These are phyloP conservation scores for Drosophila picticornis DNA, from an alignment of 2,888 invertebrate species.

Conservation along the genomic window DNA sequence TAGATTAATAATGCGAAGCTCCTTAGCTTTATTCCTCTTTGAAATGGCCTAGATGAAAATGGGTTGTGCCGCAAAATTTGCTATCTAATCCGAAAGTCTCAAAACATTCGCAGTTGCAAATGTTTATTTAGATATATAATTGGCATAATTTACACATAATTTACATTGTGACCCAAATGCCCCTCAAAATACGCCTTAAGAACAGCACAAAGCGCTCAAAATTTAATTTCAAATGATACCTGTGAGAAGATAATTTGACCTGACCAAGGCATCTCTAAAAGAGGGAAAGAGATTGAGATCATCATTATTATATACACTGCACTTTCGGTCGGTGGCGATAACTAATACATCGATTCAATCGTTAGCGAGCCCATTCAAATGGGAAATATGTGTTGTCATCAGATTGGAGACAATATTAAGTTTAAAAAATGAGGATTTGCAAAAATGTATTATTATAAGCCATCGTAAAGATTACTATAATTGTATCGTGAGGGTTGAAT, in stretches of 20 bases:
- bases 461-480: not conserved
- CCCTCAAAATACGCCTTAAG: not conserved
- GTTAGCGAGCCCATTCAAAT: not conserved
- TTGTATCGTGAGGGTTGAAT: not conserved
- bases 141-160: slow-evolving; percentile 14
- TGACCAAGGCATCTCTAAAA: not conserved
- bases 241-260: slow-evolving; percentile 14
- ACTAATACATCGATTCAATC: not conserved
- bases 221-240: not conserved
- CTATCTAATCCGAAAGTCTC: not conserved
- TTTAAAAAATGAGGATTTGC: not conserved
- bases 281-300: not conserved
- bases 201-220: not conserved
- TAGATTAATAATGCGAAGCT: slow-evolving; percentile 54
- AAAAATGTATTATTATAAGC: not conserved
- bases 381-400: not conserved
- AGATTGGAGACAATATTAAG: not conserved
- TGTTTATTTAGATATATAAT: slow-evolving; percentile 28
- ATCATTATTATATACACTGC: not conserved
- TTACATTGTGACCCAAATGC: slow-evolving; percentile 1
- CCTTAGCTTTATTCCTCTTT: slow-evolving; percentile 12
- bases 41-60: slow-evolving; percentile 20
- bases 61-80: not conserved
- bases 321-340: not conserved
- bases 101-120: slow-evolving; percentile 3